Evolutionary conservation across 1,140 invertebrate genomes (phyloP).

Genomic region (Sitophilus oryzae): DNA sequence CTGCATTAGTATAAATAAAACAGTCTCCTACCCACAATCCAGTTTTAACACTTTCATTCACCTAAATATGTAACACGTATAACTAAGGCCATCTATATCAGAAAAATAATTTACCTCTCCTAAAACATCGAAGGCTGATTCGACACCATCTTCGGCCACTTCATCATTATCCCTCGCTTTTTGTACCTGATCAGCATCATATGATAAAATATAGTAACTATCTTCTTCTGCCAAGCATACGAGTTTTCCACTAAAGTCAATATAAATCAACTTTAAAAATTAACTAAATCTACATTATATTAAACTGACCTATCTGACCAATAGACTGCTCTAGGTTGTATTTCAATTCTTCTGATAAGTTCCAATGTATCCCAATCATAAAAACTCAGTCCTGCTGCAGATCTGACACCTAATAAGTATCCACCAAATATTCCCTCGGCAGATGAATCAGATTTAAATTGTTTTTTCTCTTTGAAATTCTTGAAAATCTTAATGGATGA

Average conservation of each 20-base stretch:
- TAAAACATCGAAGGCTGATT: constrained; percentile 91
- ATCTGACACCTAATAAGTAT: constrained; percentile 88
- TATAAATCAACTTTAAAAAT: background rate
- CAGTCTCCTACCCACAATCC: constrained; percentile 99
- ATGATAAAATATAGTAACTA: constrained; percentile 92
- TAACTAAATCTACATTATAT: background rate
- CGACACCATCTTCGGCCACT: constrained; percentile 90
- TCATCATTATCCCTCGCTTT: constrained; percentile 68
- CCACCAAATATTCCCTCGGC: constrained; percentile 98
- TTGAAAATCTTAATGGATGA: constrained; percentile 93
- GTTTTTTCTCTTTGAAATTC: constrained; percentile 96
- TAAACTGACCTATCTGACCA: constrained; percentile 73
- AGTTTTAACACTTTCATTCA: constrained; percentile 87
- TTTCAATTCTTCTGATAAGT: constrained; percentile 91
- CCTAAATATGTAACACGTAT: constrained; percentile 1
- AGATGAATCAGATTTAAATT: constrained; percentile 93
- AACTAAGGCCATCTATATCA: background rate
- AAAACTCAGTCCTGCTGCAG: constrained; percentile 84
- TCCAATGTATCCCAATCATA: constrained; percentile 97
- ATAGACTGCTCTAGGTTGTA: constrained; percentile 87
- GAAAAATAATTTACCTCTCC: constrained; percentile 34
- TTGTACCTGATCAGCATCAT: constrained; percentile 69
- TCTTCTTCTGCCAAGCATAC: constrained; percentile 94
- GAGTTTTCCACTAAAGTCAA: constrained; percentile 68
- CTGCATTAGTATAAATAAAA: constrained; percentile 98